Conservation (phyloP, 1,140 invertebrate genomes). For the Leptopilina boulardi region DNA sequence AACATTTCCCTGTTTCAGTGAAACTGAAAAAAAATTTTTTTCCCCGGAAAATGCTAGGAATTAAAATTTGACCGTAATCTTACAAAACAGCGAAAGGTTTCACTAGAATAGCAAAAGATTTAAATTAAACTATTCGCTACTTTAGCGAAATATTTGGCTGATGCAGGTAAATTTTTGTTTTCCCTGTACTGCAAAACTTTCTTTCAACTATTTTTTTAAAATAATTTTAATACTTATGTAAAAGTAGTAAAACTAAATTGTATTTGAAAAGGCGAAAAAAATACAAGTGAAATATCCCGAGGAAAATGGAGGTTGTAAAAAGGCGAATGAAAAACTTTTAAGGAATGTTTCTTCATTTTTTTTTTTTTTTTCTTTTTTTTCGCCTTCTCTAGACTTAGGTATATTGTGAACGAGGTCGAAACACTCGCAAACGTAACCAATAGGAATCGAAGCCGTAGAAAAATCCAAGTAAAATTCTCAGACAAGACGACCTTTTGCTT, state of each 20-base stretch:
- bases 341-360: background rate
- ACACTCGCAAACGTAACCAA: background rate
- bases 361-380: background rate
- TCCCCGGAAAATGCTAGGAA: too few species aligned
- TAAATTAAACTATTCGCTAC: too few species aligned
- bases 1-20: too few species aligned
- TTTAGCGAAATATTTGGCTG: too few species aligned
- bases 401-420: background rate
- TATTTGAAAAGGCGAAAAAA: background rate
- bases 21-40: too few species aligned
- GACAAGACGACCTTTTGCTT: constrained; percentile 27
- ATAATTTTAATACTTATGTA: too few species aligned
- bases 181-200: too few species aligned
- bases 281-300: background rate
- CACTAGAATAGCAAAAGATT: too few species aligned
- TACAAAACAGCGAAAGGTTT: too few species aligned
- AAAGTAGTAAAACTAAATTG: background rate
- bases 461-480: constrained; percentile 18
- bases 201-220: too few species aligned
- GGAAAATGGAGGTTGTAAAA: background rate
- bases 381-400: background rate
- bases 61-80: too few species aligned
- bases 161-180: too few species aligned
- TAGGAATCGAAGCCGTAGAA: constrained; percentile 20
- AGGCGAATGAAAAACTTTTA: background rate